A percentile compares a stretch with the other conserved stretches of the same genome.
These are phyloP conservation scores for Macrosteles quadrilineatus DNA, from an alignment of 1,140 invertebrate genomes.

Conservation along the genomic window DNA sequence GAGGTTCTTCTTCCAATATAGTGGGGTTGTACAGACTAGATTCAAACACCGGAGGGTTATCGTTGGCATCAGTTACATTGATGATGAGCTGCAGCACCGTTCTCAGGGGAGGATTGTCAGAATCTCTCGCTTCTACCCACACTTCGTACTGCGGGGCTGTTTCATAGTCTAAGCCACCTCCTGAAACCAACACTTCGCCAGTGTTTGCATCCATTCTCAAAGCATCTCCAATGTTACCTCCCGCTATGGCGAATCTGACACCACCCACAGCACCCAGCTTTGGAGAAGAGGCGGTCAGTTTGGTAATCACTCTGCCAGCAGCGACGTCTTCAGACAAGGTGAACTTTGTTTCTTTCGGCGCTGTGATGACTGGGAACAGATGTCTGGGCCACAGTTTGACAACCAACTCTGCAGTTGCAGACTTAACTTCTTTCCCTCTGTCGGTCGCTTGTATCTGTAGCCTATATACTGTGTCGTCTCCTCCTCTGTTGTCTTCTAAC, in stretches of 20 bases:
- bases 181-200: constrained; percentile 76
- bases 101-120: constrained; percentile 74
- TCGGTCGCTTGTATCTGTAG: constrained; percentile 74
- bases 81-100: constrained; percentile 76
- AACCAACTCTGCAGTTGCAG: constrained; percentile 66
- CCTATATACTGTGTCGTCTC: constrained; percentile 61
- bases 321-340: constrained; percentile 76
- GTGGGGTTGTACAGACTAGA: constrained; percentile 78
- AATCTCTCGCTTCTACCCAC: constrained; percentile 90
- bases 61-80: constrained; percentile 89
- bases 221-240: constrained; percentile 86
- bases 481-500: constrained; percentile 39
- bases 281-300: constrained; percentile 68
- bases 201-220: constrained; percentile 76
- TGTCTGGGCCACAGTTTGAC: constrained; percentile 69
- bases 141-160: constrained; percentile 82
- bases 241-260: constrained; percentile 82
- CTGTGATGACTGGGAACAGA: constrained; percentile 72
- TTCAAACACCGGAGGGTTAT: constrained; percentile 85
- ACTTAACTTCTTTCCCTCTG: constrained; percentile 61
- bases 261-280: constrained; percentile 67
- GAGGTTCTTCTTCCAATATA: constrained; percentile 82
- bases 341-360: constrained; percentile 68
- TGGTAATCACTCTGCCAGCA: constrained; percentile 70
- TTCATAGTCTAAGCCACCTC: constrained; percentile 86